Evolutionary conservation across 2,888 invertebrate species (phyloP).

Genomic region (Pachliopta kotzebuea): DNA sequence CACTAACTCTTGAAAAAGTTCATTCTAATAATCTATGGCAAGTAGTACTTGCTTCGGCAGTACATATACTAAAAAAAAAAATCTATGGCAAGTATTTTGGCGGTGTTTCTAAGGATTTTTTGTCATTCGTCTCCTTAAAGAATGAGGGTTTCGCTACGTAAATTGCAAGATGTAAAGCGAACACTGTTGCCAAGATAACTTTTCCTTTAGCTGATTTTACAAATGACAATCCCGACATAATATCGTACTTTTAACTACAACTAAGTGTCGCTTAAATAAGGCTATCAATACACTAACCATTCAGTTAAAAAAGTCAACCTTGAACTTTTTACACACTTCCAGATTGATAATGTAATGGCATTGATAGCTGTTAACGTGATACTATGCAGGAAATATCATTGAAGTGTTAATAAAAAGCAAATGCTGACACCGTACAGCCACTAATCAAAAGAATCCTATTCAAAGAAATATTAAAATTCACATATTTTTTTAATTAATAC

Average conservation of each 20-base stretch:
- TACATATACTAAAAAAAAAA: too few species aligned
- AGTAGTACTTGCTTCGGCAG: too few species aligned
- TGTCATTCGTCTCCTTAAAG: slow-evolving; percentile 56
- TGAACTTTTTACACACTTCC: slow-evolving; percentile 16
- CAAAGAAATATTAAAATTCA: too few species aligned
- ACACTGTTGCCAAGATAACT: slow-evolving; percentile 64
- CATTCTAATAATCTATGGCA: slow-evolving; percentile 54
- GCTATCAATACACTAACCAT: slow-evolving; percentile 14
- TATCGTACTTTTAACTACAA: slow-evolving; percentile 5
- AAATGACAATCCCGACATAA: slow-evolving; percentile 62
- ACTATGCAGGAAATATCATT: too few species aligned
- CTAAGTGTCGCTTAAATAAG: slow-evolving; percentile 11
- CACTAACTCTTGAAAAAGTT: slow-evolving; percentile 34
- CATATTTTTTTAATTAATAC: too few species aligned
- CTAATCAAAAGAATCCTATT: too few species aligned
- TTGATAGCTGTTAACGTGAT: background rate
- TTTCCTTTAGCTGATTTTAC: slow-evolving; percentile 67
- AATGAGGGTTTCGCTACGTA: slow-evolving; percentile 68
- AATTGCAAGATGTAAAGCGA: slow-evolving; percentile 61
- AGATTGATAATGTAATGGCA: background rate
- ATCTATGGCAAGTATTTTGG: slow-evolving; percentile 65
- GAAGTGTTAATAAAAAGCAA: too few species aligned
- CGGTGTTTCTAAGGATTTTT: slow-evolving; percentile 44
- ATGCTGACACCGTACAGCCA: too few species aligned
- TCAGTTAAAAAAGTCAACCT: slow-evolving; percentile 8